Conservation (phyloP, 2,797 vertebrate species). For the Spea hammondii region DNA sequence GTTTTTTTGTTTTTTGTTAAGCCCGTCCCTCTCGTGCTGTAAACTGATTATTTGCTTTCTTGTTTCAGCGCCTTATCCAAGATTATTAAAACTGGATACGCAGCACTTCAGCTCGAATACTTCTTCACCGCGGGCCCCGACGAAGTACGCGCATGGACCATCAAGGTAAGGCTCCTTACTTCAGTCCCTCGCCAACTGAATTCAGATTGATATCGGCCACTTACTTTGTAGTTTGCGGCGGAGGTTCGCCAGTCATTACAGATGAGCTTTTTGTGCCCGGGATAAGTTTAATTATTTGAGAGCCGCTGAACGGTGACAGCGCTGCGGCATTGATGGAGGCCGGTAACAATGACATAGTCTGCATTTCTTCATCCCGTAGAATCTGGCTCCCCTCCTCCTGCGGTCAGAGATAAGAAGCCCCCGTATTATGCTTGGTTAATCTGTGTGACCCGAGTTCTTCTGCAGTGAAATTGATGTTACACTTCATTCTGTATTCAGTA, state of each 20-base stretch:
- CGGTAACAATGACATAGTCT: slow-evolving; percentile 99
- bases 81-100: slow-evolving; percentile 97
- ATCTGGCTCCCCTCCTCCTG: slow-evolving; percentile 99
- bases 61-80: slow-evolving; percentile 88
- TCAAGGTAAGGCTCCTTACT: slow-evolving; percentile 88
- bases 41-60: slow-evolving; percentile 68
- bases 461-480: slow-evolving; percentile 99
- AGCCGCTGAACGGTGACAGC: slow-evolving; percentile 98
- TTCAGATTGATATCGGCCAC: slow-evolving; percentile 91
- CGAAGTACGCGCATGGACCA: slow-evolving; percentile 97
- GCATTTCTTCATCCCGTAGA: slow-evolving; percentile 99
- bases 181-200: slow-evolving; percentile 79
- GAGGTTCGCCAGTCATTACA: slow-evolving; percentile 97
- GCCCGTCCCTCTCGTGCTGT: slow-evolving; percentile 48
- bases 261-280: slow-evolving; percentile 81
- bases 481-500: slow-evolving; percentile 96
- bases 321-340: slow-evolving; percentile 99
- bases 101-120: slow-evolving; percentile 95
- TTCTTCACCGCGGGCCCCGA: slow-evolving; percentile 99
- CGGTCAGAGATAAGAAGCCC: slow-evolving; percentile 96
- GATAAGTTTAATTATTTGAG: slow-evolving; percentile 99
- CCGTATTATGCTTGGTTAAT: slow-evolving; percentile 99
- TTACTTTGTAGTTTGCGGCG: slow-evolving; percentile 96
- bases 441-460: slow-evolving; percentile 99
- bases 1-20: background rate